Evolutionary conservation across 1,140 invertebrate genomes (phyloP), one percentile per base, ranked within the genome.

Genomic region (Leptinotarsa undecemlineata): DNA sequence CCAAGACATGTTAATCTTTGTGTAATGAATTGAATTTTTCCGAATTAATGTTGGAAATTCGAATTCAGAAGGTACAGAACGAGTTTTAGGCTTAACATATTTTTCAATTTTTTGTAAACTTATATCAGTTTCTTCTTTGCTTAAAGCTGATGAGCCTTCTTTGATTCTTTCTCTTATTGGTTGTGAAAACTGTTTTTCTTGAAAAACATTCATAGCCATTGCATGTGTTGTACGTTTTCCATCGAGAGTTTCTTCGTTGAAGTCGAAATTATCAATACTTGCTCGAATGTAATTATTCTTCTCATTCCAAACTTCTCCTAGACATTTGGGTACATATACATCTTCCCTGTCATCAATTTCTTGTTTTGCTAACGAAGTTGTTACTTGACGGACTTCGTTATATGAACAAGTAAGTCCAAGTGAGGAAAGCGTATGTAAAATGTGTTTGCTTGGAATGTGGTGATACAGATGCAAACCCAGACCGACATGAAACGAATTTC

Each of bases 241-340:
- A 72, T 63, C 60, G 19, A 72, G n/a, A 14, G 48, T 63, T 26
- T 72, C 48, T 5, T 63, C 69, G 15, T 71, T 71, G 3, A 51
- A 61, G 71, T 72, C 71, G 23, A 72, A 72, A 66, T 72, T 72
- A 66, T 72, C 71, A 11, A 72, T 72, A 72, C 61, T 72, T 26
- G 71, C 71, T 26, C 42, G 71, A 17, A 72, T 72, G 47, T 62
- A 72, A 72, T 72, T 72, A 68, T 72, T 23, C 64, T 72, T 64
- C 19, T 62, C 13, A 33, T 13, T 11, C 15, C 15, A 3, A 42
- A 68, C 67, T 13, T 26, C 15, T 33, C 13, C 67, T 15, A 68
- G 19, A 68, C 67, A 26, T 15, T 68, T 42, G 13, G 67, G 67
- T 68, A 68, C 47, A 48, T 68, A 68, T 48, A 68, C 20, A 13